Conservation (phyloP, 1,140 invertebrate species). For the Atta cephalotes region DNA sequence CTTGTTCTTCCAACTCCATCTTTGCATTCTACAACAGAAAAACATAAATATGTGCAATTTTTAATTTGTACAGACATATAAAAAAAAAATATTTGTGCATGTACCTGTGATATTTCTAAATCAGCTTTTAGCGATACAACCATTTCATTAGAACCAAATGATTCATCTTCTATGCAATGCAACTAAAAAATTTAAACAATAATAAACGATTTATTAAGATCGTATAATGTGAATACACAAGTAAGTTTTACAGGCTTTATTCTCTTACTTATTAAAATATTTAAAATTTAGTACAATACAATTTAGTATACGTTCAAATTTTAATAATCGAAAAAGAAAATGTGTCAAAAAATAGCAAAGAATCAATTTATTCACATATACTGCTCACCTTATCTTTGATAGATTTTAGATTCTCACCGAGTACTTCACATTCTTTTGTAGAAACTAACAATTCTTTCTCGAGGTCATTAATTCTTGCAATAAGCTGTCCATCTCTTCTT, state of each 20-base stretch:
- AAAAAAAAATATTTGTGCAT: slow-evolving; percentile 43
- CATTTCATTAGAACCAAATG: slow-evolving; percentile 91
- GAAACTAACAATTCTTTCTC: slow-evolving; percentile 87
- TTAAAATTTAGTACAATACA: not conserved
- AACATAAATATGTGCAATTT: slow-evolving; percentile 1
- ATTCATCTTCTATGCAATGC: slow-evolving; percentile 88
- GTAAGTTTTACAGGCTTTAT: too few relatives aligned
- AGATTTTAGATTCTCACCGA: slow-evolving; percentile 89
- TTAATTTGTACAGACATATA: not conserved
- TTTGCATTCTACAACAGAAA: slow-evolving; percentile 80
- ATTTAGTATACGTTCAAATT: not conserved
- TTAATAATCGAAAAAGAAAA: slow-evolving; percentile 9
- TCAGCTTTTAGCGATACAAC: slow-evolving; percentile 84
- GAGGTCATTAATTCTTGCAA: slow-evolving; percentile 88
- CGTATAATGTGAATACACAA: too few relatives aligned
- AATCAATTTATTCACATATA: slow-evolving; percentile 40
- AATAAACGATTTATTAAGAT: too few relatives aligned
- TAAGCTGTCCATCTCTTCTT: slow-evolving; percentile 88
- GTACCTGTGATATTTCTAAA: slow-evolving; percentile 81
- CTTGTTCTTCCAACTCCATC: slow-evolving; percentile 87
- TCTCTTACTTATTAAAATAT: too few relatives aligned
- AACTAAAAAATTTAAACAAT: slow-evolving; percentile 76
- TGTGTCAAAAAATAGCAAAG: not conserved
- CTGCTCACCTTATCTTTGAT: slow-evolving; percentile 88
- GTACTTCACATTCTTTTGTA: slow-evolving; percentile 89